phyloP scores from a whole-genome alignment of 2,888 invertebrate species.

The Hyposoter didymator region DNA sequence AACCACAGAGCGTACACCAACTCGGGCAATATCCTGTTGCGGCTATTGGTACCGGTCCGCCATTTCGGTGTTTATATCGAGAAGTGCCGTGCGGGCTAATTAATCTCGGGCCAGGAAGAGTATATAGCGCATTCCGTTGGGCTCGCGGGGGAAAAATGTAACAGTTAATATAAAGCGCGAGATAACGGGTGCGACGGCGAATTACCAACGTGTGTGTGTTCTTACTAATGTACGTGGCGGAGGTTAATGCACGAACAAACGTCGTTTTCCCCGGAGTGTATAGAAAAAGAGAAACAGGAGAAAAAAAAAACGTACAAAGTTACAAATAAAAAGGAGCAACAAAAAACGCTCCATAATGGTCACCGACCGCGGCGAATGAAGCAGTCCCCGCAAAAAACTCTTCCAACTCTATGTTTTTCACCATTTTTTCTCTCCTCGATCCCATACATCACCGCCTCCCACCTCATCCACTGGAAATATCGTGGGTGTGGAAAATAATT shows the following conservation, averaged over 20 bases:
- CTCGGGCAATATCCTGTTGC: constrained; percentile 59
- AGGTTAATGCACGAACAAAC: constrained; percentile 57
- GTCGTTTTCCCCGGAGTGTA: constrained; percentile 54
- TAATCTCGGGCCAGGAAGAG: constrained; percentile 65
- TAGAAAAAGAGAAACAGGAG: background rate
- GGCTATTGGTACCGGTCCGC: constrained; percentile 56
- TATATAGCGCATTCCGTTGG: constrained; percentile 55
- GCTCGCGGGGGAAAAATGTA: constrained; percentile 56
- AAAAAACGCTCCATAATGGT: constrained; percentile 30
- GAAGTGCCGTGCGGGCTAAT: constrained; percentile 64
- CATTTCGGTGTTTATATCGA: constrained; percentile 65
- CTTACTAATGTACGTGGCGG: constrained; percentile 45
- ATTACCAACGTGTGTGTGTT: constrained; percentile 15
- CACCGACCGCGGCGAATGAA: constrained; percentile 34
- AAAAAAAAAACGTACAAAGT: constrained; percentile 1
- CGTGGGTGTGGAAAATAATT: constrained; percentile 41
- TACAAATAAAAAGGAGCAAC: constrained; percentile 22
- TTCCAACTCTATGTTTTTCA: constrained; percentile 49
- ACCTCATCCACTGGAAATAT: constrained; percentile 31
- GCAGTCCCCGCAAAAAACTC: constrained; percentile 52
- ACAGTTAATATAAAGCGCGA: constrained; percentile 58
- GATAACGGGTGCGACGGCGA: constrained; percentile 56
- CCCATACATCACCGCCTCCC: constrained; percentile 38
- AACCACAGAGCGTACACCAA: constrained; percentile 46
- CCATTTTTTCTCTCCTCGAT: background rate